Evolutionary conservation across 2,113 vertebrate genomes (phyloP).

Genomic region (Pollimyrus isidori): DNA sequence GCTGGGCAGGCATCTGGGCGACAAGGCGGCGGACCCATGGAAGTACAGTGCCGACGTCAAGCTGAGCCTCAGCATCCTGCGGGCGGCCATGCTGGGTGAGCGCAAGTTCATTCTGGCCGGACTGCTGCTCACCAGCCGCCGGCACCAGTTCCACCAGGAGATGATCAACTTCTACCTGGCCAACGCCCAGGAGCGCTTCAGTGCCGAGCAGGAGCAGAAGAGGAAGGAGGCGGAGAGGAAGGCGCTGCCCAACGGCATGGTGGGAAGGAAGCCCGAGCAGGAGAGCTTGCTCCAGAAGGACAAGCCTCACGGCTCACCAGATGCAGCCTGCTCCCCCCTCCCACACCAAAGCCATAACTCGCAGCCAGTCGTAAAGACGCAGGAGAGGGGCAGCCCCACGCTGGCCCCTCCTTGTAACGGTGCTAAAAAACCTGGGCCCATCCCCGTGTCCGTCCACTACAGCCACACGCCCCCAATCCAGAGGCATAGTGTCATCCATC

Average conservation of each 20-base stretch:
- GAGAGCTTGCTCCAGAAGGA: slow-evolving; percentile 58
- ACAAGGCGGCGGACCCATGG: slow-evolving; percentile 79
- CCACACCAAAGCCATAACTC: slow-evolving; percentile 73
- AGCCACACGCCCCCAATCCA: slow-evolving; percentile 88
- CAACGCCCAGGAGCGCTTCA: slow-evolving; percentile 94
- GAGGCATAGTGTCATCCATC: slow-evolving; percentile 89
- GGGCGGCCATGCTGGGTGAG: slow-evolving; percentile 97
- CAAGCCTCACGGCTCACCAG: slow-evolving; percentile 70
- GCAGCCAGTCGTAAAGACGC: slow-evolving; percentile 72
- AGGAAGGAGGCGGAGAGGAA: slow-evolving; percentile 75
- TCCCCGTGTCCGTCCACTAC: slow-evolving; percentile 81
- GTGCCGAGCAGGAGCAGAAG: slow-evolving; percentile 88
- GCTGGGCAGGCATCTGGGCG: slow-evolving; percentile 57
- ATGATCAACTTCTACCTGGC: slow-evolving; percentile 97
- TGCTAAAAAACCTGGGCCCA: slow-evolving; percentile 67
- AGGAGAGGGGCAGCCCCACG: slow-evolving; percentile 76
- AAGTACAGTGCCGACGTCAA: slow-evolving; percentile 98
- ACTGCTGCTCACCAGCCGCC: slow-evolving; percentile 88
- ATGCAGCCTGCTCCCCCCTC: slow-evolving; percentile 79
- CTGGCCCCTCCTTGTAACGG: slow-evolving; percentile 74
- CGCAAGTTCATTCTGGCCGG: slow-evolving; percentile 97
- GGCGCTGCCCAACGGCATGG: slow-evolving; percentile 43
- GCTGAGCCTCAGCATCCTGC: slow-evolving; percentile 94
- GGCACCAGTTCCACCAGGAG: slow-evolving; percentile 97
- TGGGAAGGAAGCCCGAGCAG: slow-evolving; percentile 55